phyloP scores from a whole-genome alignment of 2,797 vertebrate species.

The Dendrocincla fuliginosa region DNA sequence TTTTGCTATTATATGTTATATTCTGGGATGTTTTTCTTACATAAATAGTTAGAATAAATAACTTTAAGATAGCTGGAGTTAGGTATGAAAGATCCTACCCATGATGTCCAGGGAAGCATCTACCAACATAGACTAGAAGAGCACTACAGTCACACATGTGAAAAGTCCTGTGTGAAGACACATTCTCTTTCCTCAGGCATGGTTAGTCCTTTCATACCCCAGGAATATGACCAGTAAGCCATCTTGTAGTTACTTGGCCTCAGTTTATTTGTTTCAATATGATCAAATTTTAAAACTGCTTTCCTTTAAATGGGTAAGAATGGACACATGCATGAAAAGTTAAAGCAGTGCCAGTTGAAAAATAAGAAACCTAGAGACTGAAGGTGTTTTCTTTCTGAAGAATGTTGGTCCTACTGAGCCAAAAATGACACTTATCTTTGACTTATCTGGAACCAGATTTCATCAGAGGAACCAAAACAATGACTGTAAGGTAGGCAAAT shows the following conservation, averaged over 20 bases:
- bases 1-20: neutral
- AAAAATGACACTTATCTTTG: neutral
- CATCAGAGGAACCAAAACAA: neutral
- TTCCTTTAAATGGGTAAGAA: neutral
- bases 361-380: neutral
- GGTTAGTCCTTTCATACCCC: neutral
- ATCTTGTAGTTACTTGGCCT: neutral
- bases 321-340: neutral
- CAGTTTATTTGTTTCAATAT: neutral
- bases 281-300: neutral
- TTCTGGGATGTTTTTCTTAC: neutral
- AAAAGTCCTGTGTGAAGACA: neutral
- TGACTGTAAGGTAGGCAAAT: neutral
- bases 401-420: neutral
- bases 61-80: neutral
- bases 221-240: neutral
- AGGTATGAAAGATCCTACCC: neutral
- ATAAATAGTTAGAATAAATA: neutral
- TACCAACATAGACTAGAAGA: neutral
- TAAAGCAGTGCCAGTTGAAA: neutral
- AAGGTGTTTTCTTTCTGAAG: neutral
- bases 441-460: neutral
- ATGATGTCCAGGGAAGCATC: neutral
- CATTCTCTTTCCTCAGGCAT: fast-evolving
- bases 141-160: neutral